Evolutionary conservation across 92 coral and sea anemone genomes (phyloP).

Genomic region (Parazoanthus atlanticus): DNA sequence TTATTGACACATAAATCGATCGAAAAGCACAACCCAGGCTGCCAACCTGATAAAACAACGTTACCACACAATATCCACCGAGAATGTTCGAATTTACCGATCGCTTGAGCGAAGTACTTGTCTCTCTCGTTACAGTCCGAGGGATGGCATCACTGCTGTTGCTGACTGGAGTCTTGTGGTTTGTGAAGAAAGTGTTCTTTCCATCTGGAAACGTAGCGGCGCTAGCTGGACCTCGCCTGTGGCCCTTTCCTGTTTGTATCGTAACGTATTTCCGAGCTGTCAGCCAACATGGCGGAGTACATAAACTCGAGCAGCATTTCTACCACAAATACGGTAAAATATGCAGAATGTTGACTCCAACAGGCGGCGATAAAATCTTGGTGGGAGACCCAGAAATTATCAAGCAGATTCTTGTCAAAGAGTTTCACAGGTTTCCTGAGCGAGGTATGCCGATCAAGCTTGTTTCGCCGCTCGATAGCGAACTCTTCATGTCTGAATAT

Average conservation of each 20-base stretch:
- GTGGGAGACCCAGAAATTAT: constrained; percentile 59
- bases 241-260: constrained; percentile 56
- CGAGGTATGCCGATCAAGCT: constrained; percentile 56
- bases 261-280: constrained; percentile 38
- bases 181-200: not conserved
- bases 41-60: not conserved
- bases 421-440: constrained; percentile 58
- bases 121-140: not conserved
- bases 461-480: constrained; percentile 61
- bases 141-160: not conserved
- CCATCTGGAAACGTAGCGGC: not conserved
- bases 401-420: constrained; percentile 60
- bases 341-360: constrained; percentile 27
- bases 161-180: not conserved
- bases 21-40: not conserved
- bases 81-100: not conserved
- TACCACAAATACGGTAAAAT: constrained; percentile 55
- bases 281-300: constrained; percentile 46
- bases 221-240: constrained; percentile 55
- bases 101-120: not conserved
- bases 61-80: not conserved
- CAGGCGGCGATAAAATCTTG: constrained; percentile 40
- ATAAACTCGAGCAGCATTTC: constrained; percentile 34
- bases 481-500: constrained; percentile 54
- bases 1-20: too few relatives aligned